phyloP scores from a whole-genome alignment of 2,797 vertebrate species.

The Vireo griseus region DNA sequence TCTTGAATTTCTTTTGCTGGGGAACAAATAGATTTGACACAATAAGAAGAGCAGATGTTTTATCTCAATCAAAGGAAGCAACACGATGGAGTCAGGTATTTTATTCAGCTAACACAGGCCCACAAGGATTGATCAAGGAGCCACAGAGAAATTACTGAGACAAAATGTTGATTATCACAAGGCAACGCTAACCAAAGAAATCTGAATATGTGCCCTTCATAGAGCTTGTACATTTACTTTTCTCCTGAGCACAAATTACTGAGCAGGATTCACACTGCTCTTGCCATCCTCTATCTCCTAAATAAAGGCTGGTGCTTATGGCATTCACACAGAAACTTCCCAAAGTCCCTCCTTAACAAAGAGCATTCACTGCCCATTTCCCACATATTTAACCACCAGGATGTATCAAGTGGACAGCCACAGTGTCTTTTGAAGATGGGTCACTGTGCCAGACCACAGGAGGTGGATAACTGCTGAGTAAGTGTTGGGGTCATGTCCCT shows the following conservation, averaged over 20 bases:
- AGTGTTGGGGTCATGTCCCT: not conserved
- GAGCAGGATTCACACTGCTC: not conserved
- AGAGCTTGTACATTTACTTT: not conserved
- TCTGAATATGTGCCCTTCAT: not conserved
- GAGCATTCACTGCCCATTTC: not conserved
- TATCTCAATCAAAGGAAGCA: not conserved
- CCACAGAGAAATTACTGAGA: not conserved
- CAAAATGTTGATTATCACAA: not conserved
- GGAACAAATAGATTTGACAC: not conserved
- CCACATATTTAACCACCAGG: not conserved
- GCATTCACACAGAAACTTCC: not conserved
- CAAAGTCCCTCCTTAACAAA: not conserved
- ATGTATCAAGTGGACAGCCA: not conserved
- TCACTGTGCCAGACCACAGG: not conserved
- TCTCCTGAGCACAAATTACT: not conserved
- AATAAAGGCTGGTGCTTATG: not conserved
- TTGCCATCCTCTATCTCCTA: not conserved
- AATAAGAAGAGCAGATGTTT: not conserved
- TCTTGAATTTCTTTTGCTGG: not conserved
- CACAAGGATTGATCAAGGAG: not conserved
- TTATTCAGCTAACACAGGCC: not conserved
- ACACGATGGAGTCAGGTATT: fast-evolving
- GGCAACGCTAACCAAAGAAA: not conserved
- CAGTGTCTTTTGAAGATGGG: not conserved
- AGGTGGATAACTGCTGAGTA: not conserved